phyloP scores from a whole-genome alignment of 1,140 invertebrate species.

The Aphis gossypii region DNA sequence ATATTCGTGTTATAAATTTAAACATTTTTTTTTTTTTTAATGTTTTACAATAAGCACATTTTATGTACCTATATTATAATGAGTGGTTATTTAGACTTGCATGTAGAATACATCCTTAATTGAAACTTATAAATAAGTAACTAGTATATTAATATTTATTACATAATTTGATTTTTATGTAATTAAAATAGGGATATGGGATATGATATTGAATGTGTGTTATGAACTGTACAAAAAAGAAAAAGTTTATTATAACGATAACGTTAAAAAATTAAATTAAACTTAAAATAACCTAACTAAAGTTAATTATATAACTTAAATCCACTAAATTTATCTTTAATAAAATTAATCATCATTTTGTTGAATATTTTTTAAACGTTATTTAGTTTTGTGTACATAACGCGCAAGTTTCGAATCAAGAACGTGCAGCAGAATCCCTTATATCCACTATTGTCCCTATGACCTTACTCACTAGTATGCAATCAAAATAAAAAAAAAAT shows the following conservation, averaged over 20 bases:
- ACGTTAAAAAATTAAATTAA: too few species aligned
- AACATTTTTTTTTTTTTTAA: background rate
- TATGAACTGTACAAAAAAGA: too few species aligned
- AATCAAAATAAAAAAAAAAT: background rate
- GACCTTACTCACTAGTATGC: background rate
- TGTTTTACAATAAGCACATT: background rate
- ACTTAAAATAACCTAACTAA: too few species aligned
- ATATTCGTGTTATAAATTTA: background rate
- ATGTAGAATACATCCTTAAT: background rate
- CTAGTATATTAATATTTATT: background rate
- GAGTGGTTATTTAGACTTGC: background rate
- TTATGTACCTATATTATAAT: background rate
- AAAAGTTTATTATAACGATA: too few species aligned
- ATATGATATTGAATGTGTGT: too few species aligned
- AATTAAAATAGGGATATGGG: too few species aligned
- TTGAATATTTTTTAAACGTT: background rate
- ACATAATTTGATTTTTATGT: background rate
- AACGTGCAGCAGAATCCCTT: background rate
- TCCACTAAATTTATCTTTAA: background rate
- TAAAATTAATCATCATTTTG: background rate
- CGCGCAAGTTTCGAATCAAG: background rate
- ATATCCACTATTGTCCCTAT: background rate
- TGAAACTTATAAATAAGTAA: background rate
- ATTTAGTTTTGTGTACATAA: background rate
- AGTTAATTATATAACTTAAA: too few species aligned